phyloP scores from a whole-genome alignment of 2,113 vertebrate genomes.

The Donacobius atricapilla region DNA sequence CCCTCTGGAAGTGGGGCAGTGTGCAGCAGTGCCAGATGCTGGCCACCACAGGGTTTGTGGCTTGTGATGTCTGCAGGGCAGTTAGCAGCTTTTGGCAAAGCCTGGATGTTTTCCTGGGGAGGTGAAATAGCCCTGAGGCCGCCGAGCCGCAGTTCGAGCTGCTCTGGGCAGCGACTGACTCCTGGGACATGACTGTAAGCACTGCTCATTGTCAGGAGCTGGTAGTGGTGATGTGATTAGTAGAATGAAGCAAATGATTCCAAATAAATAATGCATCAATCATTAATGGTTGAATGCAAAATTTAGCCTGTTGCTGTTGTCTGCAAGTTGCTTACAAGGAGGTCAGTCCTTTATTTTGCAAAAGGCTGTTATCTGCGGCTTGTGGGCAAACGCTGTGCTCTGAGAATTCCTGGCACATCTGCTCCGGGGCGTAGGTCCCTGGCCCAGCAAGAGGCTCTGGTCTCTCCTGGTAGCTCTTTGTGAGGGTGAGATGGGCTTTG shows the following conservation, averaged over 20 bases:
- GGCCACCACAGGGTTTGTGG: neutral
- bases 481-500: neutral
- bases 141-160: accelerated
- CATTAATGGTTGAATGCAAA: neutral
- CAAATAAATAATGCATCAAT: slow-evolving; percentile 24
- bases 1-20: neutral
- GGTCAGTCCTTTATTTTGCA: neutral
- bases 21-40: neutral
- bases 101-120: neutral
- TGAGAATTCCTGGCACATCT: neutral
- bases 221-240: neutral
- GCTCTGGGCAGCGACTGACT: neutral
- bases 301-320: neutral
- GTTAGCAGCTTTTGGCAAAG: neutral
- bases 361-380: neutral
- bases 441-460: neutral
- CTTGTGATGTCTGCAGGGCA: neutral
- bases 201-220: neutral
- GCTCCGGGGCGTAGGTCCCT: neutral
- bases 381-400: accelerated
- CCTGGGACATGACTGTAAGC: neutral
- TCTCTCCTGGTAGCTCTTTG: neutral
- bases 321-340: neutral
- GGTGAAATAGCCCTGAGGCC: accelerated
- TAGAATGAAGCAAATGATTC: neutral